Evolutionary conservation across 2,113 vertebrate species (phyloP).

Genomic region (Callaeas wilsoni): DNA sequence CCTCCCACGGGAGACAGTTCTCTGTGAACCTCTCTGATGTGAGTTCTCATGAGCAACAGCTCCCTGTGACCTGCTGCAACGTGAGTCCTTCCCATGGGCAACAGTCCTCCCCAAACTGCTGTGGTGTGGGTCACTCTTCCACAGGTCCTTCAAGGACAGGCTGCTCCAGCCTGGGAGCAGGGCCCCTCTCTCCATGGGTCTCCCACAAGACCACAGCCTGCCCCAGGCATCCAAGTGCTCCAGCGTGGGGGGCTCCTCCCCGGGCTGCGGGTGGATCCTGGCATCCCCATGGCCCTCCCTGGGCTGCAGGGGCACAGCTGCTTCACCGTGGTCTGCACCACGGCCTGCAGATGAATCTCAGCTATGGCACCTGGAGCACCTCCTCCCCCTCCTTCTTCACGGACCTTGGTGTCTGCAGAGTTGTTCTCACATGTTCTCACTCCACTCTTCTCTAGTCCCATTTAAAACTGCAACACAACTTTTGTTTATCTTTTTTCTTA

Average conservation of each 20-base stretch:
- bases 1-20: not conserved
- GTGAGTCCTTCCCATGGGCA: not conserved
- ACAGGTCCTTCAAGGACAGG: not conserved
- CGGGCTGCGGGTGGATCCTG: not conserved
- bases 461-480: not conserved
- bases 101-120: not conserved
- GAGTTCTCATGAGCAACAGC: not conserved
- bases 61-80: not conserved
- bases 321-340: not conserved
- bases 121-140: not conserved
- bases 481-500: too few species aligned
- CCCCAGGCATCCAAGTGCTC: not conserved
- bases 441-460: not conserved
- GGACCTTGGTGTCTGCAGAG: not conserved
- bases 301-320: not conserved
- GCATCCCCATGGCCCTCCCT: not conserved
- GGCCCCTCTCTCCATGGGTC: not conserved
- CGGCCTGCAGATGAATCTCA: not conserved
- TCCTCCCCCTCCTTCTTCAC: not conserved
- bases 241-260: fast-evolving
- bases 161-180: not conserved
- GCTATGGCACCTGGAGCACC: not conserved
- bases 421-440: not conserved
- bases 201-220: not conserved
- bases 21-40: fast-evolving